Conservation (phyloP, 1,140 invertebrate genomes). For the Heterodera carotae region DNA sequence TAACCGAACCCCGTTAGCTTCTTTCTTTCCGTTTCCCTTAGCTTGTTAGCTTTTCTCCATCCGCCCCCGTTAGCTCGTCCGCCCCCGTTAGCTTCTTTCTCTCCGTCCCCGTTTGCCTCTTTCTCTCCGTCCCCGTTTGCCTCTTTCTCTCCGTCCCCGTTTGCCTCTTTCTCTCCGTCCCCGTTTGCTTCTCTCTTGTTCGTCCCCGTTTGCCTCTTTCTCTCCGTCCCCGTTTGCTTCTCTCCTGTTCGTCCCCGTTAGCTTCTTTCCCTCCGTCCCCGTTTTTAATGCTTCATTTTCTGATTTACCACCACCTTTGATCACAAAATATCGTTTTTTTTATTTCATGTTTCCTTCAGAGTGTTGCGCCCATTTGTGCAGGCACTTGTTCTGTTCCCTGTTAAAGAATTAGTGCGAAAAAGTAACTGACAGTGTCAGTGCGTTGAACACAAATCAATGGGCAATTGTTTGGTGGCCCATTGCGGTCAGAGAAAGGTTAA, state of each 20-base stretch:
- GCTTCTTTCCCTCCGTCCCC: background rate
- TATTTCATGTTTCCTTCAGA: background rate
- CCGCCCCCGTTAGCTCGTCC: no score
- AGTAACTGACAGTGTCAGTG: background rate
- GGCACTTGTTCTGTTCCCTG: background rate
- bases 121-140: no score
- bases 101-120: no score
- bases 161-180: background rate
- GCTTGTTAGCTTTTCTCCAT: no score
- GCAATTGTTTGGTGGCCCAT: constrained; percentile 3
- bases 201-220: background rate
- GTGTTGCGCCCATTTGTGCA: no score
- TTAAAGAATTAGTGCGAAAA: background rate
- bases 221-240: background rate
- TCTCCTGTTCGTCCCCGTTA: background rate
- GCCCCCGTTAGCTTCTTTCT: background rate
- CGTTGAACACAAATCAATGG: background rate
- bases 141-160: no score
- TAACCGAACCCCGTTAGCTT: background rate
- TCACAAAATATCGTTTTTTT: background rate
- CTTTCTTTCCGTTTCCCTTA: no score
- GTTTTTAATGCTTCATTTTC: background rate
- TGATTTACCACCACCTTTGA: background rate
- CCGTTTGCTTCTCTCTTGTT: background rate
- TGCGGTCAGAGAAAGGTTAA: constrained; percentile 3